Evolutionary conservation across 2,113 vertebrate genomes (phyloP).

Genomic region (Charina bottae): DNA sequence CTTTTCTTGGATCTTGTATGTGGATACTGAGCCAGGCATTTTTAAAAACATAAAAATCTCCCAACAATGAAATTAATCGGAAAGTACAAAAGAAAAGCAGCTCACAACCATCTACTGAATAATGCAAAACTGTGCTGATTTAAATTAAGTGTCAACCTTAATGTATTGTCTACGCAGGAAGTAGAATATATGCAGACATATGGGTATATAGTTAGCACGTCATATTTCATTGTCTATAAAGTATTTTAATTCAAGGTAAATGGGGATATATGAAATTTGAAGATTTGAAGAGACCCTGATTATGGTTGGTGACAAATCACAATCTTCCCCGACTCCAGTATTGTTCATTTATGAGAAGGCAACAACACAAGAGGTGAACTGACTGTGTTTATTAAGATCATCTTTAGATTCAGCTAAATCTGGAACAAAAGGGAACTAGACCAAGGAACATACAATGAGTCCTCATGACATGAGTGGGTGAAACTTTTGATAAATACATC

Average conservation of each 20-base stretch:
- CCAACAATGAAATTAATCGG: slow-evolving; percentile 76
- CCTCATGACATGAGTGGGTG: neutral
- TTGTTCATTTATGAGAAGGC: neutral
- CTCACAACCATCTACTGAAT: slow-evolving; percentile 69
- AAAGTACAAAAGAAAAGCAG: slow-evolving; percentile 75
- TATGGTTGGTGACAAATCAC: slow-evolving; percentile 55
- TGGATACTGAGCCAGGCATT: slow-evolving; percentile 68
- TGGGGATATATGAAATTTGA: slow-evolving; percentile 62
- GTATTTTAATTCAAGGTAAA: slow-evolving; percentile 66
- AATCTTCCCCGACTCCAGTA: slow-evolving; percentile 17
- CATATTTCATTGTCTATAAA: slow-evolving; percentile 71
- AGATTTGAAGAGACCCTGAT: slow-evolving; percentile 54
- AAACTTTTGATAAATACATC: neutral
- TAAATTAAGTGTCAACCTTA: slow-evolving; percentile 68
- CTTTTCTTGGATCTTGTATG: slow-evolving; percentile 54
- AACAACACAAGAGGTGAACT: neutral
- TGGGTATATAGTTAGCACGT: slow-evolving; percentile 63
- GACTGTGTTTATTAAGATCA: neutral
- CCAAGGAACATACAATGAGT: neutral
- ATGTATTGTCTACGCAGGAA: slow-evolving; percentile 61
- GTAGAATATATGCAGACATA: slow-evolving; percentile 44
- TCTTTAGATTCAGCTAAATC: neutral
- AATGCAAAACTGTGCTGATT: slow-evolving; percentile 70
- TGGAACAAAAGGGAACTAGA: neutral
- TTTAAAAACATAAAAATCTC: slow-evolving; percentile 73